Conservation (phyloP, 2,113 vertebrate species). For the Gopherus evgoodei region DNA sequence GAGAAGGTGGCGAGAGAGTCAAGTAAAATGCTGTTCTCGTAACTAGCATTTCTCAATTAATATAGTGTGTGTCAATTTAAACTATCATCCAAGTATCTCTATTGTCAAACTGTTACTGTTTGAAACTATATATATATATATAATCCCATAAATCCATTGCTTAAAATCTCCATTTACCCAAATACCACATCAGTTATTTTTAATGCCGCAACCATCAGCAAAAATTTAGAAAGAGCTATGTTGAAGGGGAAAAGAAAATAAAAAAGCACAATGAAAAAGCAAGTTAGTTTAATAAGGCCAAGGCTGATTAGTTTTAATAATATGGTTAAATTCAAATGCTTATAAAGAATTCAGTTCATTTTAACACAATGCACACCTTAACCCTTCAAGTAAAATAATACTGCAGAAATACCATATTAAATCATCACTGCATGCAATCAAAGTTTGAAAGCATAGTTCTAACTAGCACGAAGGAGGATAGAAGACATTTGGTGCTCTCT, state of each 20-base stretch:
- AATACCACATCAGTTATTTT: conserved; percentile 68
- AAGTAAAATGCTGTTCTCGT: not conserved
- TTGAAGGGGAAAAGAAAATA: conserved; percentile 71
- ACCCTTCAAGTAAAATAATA: conserved; percentile 24
- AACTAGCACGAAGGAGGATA: conserved; percentile 37
- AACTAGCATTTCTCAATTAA: not conserved
- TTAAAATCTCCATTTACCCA: conserved; percentile 71
- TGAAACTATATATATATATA: not conserved
- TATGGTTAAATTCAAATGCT: not conserved
- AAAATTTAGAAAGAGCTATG: conserved; percentile 70
- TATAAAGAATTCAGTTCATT: not conserved
- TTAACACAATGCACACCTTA: not conserved
- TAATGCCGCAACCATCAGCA: conserved; percentile 72
- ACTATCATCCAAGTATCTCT: not conserved
- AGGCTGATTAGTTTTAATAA: not conserved
- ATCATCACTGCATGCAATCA: conserved; percentile 52
- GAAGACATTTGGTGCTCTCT: conserved; percentile 61
- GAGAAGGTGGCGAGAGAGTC: not conserved
- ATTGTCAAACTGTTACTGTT: not conserved
- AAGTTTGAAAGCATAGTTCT: conserved; percentile 26
- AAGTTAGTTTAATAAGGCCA: conserved; percentile 70
- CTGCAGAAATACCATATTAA: not conserved
- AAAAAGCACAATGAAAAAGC: conserved; percentile 84
- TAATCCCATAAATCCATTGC: conserved; percentile 86
- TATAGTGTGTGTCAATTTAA: not conserved